A percentile compares a stretch with the other conserved stretches of the same genome.
Evolutionary conservation across 2,113 vertebrate genomes (phyloP).

Genomic region (Equus przewalskii): DNA sequence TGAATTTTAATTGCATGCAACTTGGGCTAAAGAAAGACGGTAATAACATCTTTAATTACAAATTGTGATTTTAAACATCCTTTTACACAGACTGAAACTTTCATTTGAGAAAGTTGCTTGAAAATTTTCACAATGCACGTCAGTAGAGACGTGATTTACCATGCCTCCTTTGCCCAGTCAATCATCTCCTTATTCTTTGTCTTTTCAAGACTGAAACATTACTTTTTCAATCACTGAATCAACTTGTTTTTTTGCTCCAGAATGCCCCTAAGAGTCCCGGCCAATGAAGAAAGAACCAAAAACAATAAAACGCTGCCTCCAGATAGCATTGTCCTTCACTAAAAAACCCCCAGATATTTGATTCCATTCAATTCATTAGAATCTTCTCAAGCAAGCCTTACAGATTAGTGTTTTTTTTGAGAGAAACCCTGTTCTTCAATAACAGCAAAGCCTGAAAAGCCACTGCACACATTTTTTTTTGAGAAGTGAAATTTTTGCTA

Average conservation of each 20-base stretch:
- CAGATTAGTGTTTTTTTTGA: background rate
- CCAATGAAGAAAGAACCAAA: background rate
- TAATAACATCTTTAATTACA: background rate
- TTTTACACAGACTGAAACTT: background rate
- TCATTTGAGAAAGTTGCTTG: background rate
- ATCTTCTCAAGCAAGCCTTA: background rate
- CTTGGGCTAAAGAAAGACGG: background rate
- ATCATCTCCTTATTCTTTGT: background rate
- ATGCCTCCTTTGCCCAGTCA: background rate
- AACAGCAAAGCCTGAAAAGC: background rate
- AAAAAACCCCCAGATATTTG: background rate
- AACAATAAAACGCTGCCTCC: background rate
- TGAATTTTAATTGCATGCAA: conserved; percentile 7
- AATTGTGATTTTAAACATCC: conserved; percentile 8
- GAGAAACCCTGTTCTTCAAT: background rate
- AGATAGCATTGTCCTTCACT: background rate
- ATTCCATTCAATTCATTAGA: background rate
- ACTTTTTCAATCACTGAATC: background rate
- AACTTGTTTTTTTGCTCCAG: background rate
- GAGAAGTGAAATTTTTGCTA: background rate
- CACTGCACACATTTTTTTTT: background rate
- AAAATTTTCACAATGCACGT: background rate
- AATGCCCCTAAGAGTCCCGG: background rate
- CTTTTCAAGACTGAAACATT: background rate
- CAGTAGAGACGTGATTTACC: background rate